phyloP scores from a whole-genome alignment of 2,888 invertebrate species.

The Pinctada fucata region DNA sequence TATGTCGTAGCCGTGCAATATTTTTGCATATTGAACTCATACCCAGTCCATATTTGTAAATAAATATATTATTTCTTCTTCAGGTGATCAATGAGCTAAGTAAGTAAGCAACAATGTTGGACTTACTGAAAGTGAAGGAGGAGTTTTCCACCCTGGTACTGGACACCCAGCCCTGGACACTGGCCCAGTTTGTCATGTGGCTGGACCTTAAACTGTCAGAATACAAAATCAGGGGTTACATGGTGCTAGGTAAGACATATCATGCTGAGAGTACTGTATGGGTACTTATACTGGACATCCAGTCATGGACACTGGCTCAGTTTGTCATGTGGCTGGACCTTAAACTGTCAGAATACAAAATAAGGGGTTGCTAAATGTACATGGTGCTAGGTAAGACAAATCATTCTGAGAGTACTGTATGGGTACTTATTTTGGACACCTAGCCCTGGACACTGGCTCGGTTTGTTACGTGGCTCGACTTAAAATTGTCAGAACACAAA shows the following conservation, averaged over 20 bases:
- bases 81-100: no score
- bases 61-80: no score
- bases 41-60: no score
- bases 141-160: slow-evolving; percentile 40
- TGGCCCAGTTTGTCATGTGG: slow-evolving; percentile 47
- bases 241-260: slow-evolving; percentile 39
- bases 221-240: slow-evolving; percentile 43
- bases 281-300: slow-evolving; percentile 31
- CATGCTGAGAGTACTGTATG: background rate
- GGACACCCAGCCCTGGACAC: slow-evolving; percentile 43
- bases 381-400: no score
- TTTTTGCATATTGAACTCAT: no score
- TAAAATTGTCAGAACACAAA: slow-evolving; percentile 42
- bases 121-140: slow-evolving; percentile 38
- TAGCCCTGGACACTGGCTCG: slow-evolving; percentile 46
- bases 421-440: slow-evolving; percentile 29
- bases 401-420: no score
- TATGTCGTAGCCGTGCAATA: no score
- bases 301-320: slow-evolving; percentile 46
- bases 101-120: slow-evolving; percentile 24
- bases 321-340: slow-evolving; percentile 47
- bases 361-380: background rate
- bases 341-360: slow-evolving; percentile 42
- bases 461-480: slow-evolving; percentile 45
- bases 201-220: slow-evolving; percentile 42